phyloP scores from a whole-genome alignment of 2,113 vertebrate species.

The Xenus cinereus region DNA sequence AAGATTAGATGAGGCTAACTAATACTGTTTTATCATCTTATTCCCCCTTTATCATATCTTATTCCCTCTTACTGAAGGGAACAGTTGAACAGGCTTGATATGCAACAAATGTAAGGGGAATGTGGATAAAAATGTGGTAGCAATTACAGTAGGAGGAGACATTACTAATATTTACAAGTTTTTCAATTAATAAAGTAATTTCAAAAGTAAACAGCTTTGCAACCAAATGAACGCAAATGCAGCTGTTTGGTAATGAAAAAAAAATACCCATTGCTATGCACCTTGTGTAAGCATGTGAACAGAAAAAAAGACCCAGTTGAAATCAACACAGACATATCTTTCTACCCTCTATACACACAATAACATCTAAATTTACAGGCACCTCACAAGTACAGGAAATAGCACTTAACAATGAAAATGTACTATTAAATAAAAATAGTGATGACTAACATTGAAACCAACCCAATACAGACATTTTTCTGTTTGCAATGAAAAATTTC shows the following conservation, averaged over 20 bases:
- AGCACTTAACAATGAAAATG: not conserved
- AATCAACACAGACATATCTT: not conserved
- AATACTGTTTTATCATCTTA: not conserved
- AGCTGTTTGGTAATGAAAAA: slow-evolving; percentile 59
- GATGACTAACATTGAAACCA: slow-evolving; percentile 24
- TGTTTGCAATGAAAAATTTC: slow-evolving; percentile 41
- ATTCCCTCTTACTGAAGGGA: not conserved
- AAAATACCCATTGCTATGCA: not conserved
- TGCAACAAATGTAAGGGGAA: slow-evolving; percentile 18
- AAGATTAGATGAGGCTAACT: not conserved
- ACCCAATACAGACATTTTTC: not conserved
- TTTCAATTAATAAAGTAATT: slow-evolving; percentile 66
- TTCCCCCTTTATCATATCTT: not conserved
- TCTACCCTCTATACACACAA: not conserved
- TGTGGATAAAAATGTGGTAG: slow-evolving; percentile 18
- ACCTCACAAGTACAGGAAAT: not conserved
- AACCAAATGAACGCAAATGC: slow-evolving; percentile 52
- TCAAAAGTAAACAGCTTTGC: slow-evolving; percentile 63
- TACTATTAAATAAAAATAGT: slow-evolving; percentile 1
- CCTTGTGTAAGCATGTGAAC: not conserved
- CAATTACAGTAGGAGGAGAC: slow-evolving; percentile 55
- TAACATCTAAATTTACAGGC: not conserved
- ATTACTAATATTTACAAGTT: slow-evolving; percentile 55
- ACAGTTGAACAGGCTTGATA: slow-evolving; percentile 10
- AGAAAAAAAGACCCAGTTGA: not conserved